A percentile compares a stretch with the other conserved stretches of the same genome.
phyloP scores from a whole-genome alignment of 1,140 invertebrate genomes.

The Asbolus verrucosus region DNA sequence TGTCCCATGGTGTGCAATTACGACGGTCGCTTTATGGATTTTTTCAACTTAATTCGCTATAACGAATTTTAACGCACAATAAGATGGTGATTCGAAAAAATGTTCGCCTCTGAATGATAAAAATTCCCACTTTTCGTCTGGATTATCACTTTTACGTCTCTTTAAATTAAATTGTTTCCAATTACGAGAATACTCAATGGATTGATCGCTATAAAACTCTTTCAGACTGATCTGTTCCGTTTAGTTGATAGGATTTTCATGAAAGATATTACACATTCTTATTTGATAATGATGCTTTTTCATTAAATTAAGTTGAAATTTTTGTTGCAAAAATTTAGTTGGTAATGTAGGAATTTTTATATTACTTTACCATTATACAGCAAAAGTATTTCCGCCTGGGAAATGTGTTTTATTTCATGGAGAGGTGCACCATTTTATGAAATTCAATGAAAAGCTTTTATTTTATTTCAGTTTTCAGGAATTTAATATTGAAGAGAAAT shows the following conservation, averaged over 20 bases:
- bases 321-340: neutral
- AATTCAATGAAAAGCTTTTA: slow-evolving; percentile 30
- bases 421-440: slow-evolving; percentile 26
- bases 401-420: slow-evolving; percentile 28
- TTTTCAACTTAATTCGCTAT: neutral
- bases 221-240: too few species aligned
- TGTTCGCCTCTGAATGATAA: too few species aligned
- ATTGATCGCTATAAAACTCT: too few species aligned
- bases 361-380: slow-evolving; percentile 2
- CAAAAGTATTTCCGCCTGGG: slow-evolving; percentile 21
- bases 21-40: slow-evolving; percentile 1
- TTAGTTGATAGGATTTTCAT: too few species aligned
- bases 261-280: too few species aligned
- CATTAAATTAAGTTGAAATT: too few species aligned
- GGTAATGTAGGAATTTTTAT: slow-evolving; percentile 29
- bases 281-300: too few species aligned
- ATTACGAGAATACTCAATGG: neutral
- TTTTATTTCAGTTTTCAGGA: slow-evolving; percentile 34
- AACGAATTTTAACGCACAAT: too few species aligned
- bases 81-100: too few species aligned
- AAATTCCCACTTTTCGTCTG: too few species aligned
- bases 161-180: too few species aligned
- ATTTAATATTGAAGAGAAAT: slow-evolving; percentile 22
- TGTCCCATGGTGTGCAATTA: slow-evolving; percentile 4
- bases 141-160: too few species aligned